Evolutionary conservation across 2,113 vertebrate species (phyloP).

Genomic region (human (Homo sapiens)): DNA sequence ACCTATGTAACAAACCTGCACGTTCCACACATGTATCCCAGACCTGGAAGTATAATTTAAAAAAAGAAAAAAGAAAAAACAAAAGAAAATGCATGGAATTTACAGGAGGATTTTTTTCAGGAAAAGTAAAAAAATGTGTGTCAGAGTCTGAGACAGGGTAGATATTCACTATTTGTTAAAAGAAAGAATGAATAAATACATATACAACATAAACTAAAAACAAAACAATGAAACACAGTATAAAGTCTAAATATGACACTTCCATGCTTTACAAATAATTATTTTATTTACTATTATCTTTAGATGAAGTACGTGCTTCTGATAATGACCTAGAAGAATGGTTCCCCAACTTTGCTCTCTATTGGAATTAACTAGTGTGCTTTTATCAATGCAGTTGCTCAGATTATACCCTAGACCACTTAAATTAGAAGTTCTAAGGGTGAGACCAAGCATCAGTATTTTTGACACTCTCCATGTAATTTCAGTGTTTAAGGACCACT

Average conservation of each 20-base stretch:
- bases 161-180: conserved; percentile 13
- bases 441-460: neutral
- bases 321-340: neutral
- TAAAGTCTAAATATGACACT: neutral
- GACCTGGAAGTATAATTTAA: too few species aligned
- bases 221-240: neutral
- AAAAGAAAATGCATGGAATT: neutral
- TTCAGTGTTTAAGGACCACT: neutral
- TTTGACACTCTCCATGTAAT: neutral
- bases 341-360: neutral
- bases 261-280: neutral
- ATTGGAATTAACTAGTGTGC: neutral
- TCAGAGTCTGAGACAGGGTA: neutral
- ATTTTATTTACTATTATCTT: neutral
- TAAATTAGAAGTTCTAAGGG: neutral
- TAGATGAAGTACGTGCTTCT: neutral
- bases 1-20: too few species aligned
- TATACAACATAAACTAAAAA: neutral
- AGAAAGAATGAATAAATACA: neutral
- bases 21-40: too few species aligned
- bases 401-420: neutral
- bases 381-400: neutral
- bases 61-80: neutral
- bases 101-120: neutral
- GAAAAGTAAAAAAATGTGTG: neutral